Evolutionary conservation across 2,113 vertebrate genomes (phyloP), one percentile per base, ranked within the genome.

Genomic region (Nerophis lumbriciformis): DNA sequence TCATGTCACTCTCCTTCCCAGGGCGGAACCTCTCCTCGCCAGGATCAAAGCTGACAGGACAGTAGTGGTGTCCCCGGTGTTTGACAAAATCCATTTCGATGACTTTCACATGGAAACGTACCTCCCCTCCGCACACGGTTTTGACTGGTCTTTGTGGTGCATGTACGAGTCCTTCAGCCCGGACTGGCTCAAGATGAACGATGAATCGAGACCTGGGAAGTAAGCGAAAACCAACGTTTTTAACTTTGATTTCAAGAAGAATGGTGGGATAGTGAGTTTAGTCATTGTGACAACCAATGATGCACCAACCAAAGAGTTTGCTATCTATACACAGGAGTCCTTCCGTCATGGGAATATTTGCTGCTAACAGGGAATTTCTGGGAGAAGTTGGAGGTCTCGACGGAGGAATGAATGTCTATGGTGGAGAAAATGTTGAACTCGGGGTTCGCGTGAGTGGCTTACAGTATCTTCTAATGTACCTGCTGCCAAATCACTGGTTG

Each of bases 371-470:
- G 65, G 68, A 80, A 35, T 97, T 95, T 54, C 93, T 97, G 71
- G 92, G 93, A 55, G 95, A 97, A 88, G 96, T 95, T 7, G 95
- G 94, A 57, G 82, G 92, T 6, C 81, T 98, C 59, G 94, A 98
- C 47, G 92, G 90, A 78, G 95, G 94, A 69, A 97, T 96, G 95
- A 91, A 89, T 63, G 84, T 95, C 6, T 98, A 97, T 0, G 94
- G 94, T 63, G 95, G 95, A 48, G 95, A 97, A 72, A 98, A 98
- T 4, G 94, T 98, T 2, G 95, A 98, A 71, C 92, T 98, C 0
- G 94, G 94, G n/a, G 91, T 98, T 66, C 90, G 93, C 82, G 95
- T 97, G 84, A 94, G 91, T 78, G 8, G 5, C 11, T 28, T 28
- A 28, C 28, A 28, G 19, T 8, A 15, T 50, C 48, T 8, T 16